Evolutionary conservation across 2,113 vertebrate genomes (phyloP).

Genomic region (Saccopteryx bilineata): DNA sequence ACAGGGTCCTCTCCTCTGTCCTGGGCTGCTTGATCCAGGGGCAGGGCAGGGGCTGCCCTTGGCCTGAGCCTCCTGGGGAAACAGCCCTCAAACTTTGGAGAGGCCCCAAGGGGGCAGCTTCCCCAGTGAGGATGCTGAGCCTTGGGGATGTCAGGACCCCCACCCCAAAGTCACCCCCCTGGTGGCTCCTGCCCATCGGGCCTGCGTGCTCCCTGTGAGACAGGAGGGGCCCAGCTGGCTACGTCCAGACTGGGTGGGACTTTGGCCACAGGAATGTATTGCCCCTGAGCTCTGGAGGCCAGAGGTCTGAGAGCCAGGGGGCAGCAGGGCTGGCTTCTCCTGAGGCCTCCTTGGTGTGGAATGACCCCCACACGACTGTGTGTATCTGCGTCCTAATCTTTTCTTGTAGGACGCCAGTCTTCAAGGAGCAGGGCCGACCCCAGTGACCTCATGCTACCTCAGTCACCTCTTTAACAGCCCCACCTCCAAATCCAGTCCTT

Average conservation of each 20-base stretch:
- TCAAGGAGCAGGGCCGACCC: no score
- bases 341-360: neutral
- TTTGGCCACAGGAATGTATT: accelerated
- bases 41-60: no score
- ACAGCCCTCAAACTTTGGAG: neutral
- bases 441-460: accelerated
- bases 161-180: neutral
- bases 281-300: accelerated
- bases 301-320: neutral
- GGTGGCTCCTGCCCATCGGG: no score
- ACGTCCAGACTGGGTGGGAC: neutral
- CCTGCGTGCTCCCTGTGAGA: neutral
- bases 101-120: neutral
- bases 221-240: no score
- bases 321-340: accelerated
- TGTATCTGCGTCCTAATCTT: accelerated
- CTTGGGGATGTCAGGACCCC: neutral
- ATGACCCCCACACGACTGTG: neutral
- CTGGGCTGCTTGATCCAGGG: neutral
- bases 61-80: neutral
- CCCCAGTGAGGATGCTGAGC: neutral
- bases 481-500: neutral
- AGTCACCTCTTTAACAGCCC: neutral
- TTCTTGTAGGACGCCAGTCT: neutral
- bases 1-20: neutral